These are phyloP conservation scores for Agrilus biguttatus DNA, from an alignment of 2,888 invertebrate genomes.

Conservation along the genomic window DNA sequence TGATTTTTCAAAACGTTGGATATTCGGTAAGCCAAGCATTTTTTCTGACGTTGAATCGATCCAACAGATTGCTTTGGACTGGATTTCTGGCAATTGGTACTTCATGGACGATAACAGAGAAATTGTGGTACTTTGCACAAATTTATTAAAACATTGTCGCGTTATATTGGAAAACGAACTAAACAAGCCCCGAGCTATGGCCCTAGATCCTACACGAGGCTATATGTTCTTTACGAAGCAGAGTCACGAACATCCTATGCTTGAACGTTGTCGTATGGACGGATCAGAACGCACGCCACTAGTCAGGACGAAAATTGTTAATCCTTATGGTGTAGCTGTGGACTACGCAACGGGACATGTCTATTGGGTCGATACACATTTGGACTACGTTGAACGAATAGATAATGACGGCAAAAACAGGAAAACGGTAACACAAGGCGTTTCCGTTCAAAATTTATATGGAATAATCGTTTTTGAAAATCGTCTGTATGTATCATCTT, in stretches of 20 bases:
- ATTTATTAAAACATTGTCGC: constrained; percentile 47
- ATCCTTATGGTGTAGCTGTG: constrained; percentile 58
- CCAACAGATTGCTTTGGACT: constrained; percentile 64
- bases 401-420: constrained; percentile 61
- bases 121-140: constrained; percentile 55
- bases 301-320: constrained; percentile 55
- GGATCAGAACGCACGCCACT: constrained; percentile 46
- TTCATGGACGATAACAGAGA: constrained; percentile 15
- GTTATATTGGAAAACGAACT: constrained; percentile 53
- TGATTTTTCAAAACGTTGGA: constrained; percentile 44
- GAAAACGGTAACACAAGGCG: constrained; percentile 38
- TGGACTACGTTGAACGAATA: constrained; percentile 63
- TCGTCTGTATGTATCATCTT: constrained; percentile 56
- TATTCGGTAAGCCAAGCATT: constrained; percentile 42
- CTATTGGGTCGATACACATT: constrained; percentile 70
- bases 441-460: constrained; percentile 49
- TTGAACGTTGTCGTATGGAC: constrained; percentile 51
- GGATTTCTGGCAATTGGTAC: constrained; percentile 76
- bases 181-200: constrained; percentile 57
- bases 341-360: constrained; percentile 57
- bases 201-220: constrained; percentile 63
- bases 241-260: constrained; percentile 46
- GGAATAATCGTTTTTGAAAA: constrained; percentile 62
- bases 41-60: constrained; percentile 53
- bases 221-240: constrained; percentile 66